A percentile compares a stretch with the other conserved stretches of the same genome.
Conservation (phyloP, 2,888 invertebrate genomes). For the Troides oblongomaculatus region DNA sequence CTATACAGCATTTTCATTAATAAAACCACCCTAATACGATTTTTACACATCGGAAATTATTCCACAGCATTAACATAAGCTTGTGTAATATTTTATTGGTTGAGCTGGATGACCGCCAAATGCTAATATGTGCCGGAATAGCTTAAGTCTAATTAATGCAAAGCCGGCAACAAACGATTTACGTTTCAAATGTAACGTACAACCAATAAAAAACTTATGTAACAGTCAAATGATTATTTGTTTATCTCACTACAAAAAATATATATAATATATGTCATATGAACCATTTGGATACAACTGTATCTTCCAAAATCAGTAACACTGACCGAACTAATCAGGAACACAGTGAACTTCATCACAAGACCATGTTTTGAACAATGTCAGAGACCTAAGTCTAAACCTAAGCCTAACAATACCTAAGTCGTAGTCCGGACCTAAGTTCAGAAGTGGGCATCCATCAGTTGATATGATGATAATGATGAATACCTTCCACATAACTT, state of each 20-base stretch:
- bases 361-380: no score
- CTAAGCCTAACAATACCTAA: no score
- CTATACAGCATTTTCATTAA: neutral
- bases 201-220: neutral
- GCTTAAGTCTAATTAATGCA: conserved; percentile 11
- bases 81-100: conserved; percentile 13
- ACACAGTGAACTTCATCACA: no score
- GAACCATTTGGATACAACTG: no score
- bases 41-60: neutral
- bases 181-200: neutral
- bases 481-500: no score
- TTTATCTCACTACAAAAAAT: neutral
- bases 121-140: conserved; percentile 15
- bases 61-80: conserved; percentile 13
- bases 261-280: neutral
- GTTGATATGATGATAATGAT: no score
- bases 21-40: neutral
- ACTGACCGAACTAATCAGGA: no score
- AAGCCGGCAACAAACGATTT: conserved; percentile 3
- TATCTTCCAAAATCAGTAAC: no score
- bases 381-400: no score
- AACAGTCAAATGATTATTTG: neutral
- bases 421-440: no score
- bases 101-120: conserved; percentile 18
- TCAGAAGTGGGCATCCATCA: no score